Evolutionary conservation across 2,113 vertebrate genomes (phyloP).

Genomic region (Thermophis baileyi): DNA sequence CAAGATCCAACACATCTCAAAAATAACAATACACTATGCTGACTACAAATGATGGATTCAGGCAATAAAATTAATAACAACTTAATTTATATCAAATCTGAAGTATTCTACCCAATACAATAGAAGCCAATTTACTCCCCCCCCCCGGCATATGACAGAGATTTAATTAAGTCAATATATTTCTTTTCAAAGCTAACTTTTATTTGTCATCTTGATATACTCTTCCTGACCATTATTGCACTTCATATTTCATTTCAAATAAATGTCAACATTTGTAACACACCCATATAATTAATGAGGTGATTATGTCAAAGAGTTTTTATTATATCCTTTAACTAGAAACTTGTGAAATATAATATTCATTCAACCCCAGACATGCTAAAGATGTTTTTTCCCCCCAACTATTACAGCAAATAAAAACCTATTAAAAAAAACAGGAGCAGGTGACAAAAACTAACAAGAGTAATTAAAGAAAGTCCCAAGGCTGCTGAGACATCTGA

Average conservation of each 20-base stretch:
- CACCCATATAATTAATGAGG: slow-evolving; percentile 2
- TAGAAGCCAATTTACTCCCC: slow-evolving; percentile 48
- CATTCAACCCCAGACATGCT: background rate
- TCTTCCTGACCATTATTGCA: slow-evolving; percentile 59
- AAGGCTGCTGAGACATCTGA: background rate
- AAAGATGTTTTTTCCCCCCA: background rate
- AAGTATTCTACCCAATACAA: slow-evolving; percentile 59
- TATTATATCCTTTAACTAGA: background rate
- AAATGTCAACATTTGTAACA: slow-evolving; percentile 37
- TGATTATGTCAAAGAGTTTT: background rate
- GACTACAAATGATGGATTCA: slow-evolving; percentile 52
- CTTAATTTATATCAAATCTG: slow-evolving; percentile 53
- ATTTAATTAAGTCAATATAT: slow-evolving; percentile 66
- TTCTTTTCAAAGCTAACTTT: slow-evolving; percentile 43
- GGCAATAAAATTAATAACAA: slow-evolving; percentile 55
- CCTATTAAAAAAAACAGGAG: background rate
- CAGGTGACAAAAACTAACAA: too few species aligned
- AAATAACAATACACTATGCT: slow-evolving; percentile 24
- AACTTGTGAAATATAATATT: background rate
- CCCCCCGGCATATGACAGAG: slow-evolving; percentile 38
- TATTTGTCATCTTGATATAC: slow-evolving; percentile 10
- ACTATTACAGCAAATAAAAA: background rate
- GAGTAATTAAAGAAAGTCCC: background rate
- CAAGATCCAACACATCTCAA: slow-evolving; percentile 14
- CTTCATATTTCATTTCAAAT: slow-evolving; percentile 52